Conservation (phyloP, 2,888 invertebrate genomes). For the Hartigia nigra region DNA sequence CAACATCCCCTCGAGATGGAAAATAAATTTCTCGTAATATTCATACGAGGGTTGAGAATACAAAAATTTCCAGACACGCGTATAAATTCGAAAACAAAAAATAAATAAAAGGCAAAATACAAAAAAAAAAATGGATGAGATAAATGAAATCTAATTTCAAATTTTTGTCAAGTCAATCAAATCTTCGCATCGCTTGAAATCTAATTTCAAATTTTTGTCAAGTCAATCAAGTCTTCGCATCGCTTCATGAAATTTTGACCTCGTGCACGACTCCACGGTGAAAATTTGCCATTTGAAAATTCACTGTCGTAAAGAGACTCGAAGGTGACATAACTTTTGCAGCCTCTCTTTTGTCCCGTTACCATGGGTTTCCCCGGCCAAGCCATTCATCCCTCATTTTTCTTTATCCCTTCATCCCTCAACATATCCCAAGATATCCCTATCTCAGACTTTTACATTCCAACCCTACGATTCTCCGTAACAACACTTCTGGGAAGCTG, state of each 20-base stretch:
- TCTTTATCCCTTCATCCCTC: background rate
- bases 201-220: background rate
- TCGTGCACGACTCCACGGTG: background rate
- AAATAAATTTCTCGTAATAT: background rate
- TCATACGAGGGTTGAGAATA: background rate
- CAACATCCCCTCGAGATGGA: background rate
- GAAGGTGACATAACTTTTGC: background rate
- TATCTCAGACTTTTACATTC: background rate
- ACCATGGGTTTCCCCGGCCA: background rate
- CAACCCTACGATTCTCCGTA: background rate
- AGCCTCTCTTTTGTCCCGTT: background rate
- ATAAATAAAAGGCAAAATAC: background rate
- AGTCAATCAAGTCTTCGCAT: background rate
- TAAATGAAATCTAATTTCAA: background rate
- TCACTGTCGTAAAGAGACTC: background rate
- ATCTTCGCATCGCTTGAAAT: background rate
- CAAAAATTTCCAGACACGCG: background rate
- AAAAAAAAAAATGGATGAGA: background rate
- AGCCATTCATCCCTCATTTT: background rate
- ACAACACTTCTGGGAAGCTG: background rate
- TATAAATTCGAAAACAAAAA: background rate
- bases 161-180: too few relatives aligned
- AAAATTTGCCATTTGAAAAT: background rate
- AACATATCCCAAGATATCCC: background rate
- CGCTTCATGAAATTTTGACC: background rate